Evolutionary conservation across 2,888 invertebrate species (phyloP).

Genomic region (Watsonalla binaria): DNA sequence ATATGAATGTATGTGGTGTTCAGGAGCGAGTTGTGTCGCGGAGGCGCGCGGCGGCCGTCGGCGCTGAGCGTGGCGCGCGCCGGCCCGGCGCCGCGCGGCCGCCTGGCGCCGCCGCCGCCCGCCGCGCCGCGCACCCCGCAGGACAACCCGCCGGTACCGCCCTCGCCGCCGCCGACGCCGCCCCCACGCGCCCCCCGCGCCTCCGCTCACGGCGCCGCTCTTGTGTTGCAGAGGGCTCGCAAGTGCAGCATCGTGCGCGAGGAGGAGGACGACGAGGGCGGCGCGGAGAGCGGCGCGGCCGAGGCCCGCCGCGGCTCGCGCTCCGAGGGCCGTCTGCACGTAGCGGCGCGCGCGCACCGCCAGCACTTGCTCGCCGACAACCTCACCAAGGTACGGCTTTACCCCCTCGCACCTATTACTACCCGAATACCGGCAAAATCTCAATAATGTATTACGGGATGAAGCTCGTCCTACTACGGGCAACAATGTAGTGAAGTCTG

Average conservation of each 20-base stretch:
- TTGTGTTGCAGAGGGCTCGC: slow-evolving; percentile 79
- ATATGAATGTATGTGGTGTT: slow-evolving; percentile 8
- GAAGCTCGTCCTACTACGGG: too few relatives aligned
- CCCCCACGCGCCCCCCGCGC: neutral
- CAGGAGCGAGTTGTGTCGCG: slow-evolving; percentile 39
- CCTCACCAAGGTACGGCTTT: slow-evolving; percentile 57
- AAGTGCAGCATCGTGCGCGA: slow-evolving; percentile 96
- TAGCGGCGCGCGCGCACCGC: slow-evolving; percentile 81
- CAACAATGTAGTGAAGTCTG: neutral
- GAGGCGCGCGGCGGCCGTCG: slow-evolving; percentile 53
- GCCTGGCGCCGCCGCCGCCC: slow-evolving; percentile 47
- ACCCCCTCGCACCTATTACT: neutral
- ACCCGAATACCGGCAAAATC: too few relatives aligned
- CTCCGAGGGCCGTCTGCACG: slow-evolving; percentile 88
- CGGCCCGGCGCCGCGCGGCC: slow-evolving; percentile 12
- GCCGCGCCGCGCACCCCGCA: slow-evolving; percentile 83
- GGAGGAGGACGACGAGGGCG: slow-evolving; percentile 94
- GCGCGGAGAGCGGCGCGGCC: slow-evolving; percentile 74
- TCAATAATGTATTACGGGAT: too few relatives aligned
- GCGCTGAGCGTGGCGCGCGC: slow-evolving; percentile 53
- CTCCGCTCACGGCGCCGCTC: neutral
- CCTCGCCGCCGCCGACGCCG: neutral
- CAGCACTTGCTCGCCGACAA: slow-evolving; percentile 79
- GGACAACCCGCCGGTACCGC: slow-evolving; percentile 81
- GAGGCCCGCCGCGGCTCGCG: slow-evolving; percentile 82